Evolutionary conservation across 2,113 vertebrate genomes (phyloP).

Genomic region (Collichthys lucidus): DNA sequence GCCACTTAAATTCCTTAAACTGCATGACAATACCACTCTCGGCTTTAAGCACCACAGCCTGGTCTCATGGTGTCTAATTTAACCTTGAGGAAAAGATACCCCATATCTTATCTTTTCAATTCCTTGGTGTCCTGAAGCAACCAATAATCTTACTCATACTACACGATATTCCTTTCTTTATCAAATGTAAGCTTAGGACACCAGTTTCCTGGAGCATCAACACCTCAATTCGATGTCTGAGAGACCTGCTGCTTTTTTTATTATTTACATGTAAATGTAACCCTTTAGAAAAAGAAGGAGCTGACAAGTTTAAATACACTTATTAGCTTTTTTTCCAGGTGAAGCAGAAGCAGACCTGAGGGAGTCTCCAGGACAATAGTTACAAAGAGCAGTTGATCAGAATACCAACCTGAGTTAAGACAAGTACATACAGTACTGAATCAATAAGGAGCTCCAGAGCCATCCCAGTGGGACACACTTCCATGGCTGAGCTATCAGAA

Average conservation of each 20-base stretch:
- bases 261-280: no score
- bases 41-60: neutral
- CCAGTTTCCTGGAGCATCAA: neutral
- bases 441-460: neutral
- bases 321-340: neutral
- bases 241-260: neutral
- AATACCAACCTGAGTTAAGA: neutral
- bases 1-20: neutral
- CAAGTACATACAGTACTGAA: neutral
- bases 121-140: neutral
- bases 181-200: neutral
- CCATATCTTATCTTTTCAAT: constrained; percentile 1
- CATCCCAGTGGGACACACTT: neutral
- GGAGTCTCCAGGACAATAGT: neutral
- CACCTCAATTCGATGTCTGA: neutral
- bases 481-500: neutral
- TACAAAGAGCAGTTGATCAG: neutral
- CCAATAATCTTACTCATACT: neutral
- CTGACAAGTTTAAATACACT: neutral
- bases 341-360: neutral
- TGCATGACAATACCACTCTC: neutral
- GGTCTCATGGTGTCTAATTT: neutral
- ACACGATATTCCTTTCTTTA: neutral
- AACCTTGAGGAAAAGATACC: neutral
- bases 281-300: no score